Conservation (phyloP, 2,888 invertebrate species). For the Xylota sylvarum region DNA sequence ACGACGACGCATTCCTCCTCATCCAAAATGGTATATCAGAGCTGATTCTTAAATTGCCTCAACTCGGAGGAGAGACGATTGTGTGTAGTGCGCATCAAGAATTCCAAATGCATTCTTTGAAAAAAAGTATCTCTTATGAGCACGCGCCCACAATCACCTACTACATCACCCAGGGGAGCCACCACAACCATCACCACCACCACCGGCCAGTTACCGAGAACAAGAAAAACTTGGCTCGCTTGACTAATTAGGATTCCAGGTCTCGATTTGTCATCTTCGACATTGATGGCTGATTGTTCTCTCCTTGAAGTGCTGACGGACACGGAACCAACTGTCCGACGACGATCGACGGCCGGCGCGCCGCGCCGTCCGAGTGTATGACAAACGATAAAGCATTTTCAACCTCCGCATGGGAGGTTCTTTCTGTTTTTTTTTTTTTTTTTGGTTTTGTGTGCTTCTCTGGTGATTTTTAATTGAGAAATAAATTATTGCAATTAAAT, state of each 20-base stretch:
- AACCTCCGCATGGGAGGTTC: slow-evolving; percentile 30
- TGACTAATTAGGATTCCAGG: slow-evolving; percentile 76
- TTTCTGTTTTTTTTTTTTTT: not conserved
- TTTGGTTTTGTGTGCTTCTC: slow-evolving; percentile 41
- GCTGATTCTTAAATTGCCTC: slow-evolving; percentile 73
- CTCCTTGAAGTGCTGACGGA: slow-evolving; percentile 76
- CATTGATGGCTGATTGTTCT: slow-evolving; percentile 76
- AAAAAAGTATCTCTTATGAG: slow-evolving; percentile 64
- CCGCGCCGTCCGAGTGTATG: slow-evolving; percentile 21
- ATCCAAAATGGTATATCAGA: slow-evolving; percentile 75
- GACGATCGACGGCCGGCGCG: slow-evolving; percentile 11
- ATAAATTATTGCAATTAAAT: slow-evolving; percentile 60
- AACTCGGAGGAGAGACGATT: slow-evolving; percentile 36
- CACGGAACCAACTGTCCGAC: slow-evolving; percentile 71
- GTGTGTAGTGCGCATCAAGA: slow-evolving; percentile 64
- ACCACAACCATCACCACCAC: slow-evolving; percentile 27
- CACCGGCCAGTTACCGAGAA: not conserved
- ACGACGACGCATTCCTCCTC: slow-evolving; percentile 72
- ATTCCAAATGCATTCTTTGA: slow-evolving; percentile 74
- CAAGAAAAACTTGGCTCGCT: slow-evolving; percentile 39
- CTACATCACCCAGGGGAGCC: slow-evolving; percentile 63
- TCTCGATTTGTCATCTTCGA: slow-evolving; percentile 77
- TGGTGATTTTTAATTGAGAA: slow-evolving; percentile 42
- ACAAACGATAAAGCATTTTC: slow-evolving; percentile 56
- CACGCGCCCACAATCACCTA: slow-evolving; percentile 77